Base-by-base conservation (phyloP, 1,140 invertebrate genomes). In the Zaprionus ornatus region DNA sequence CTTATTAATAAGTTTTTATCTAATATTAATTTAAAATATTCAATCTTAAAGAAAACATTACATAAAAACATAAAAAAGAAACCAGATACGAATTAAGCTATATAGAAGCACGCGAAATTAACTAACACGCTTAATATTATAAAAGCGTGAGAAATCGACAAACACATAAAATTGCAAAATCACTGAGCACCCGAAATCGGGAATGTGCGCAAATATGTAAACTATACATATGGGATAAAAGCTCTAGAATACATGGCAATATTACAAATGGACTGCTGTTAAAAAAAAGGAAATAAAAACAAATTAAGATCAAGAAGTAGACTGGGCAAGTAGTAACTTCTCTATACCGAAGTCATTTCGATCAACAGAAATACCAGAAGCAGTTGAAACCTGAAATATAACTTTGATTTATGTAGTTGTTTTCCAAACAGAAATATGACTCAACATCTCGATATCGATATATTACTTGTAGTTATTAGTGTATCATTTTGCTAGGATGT, bases 371-470 rank as follows among this genome's bases (percentile, higher is more conserved):
- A 74, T 57, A 74, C 71, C 67, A 69, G 65, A 42, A 62, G 68
- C 74, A 71, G 61, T 72, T 76, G 67, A 75, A 66, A 52, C 77
- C 84, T 83, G 79, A 86, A 83, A 65, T 67, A 84, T 66, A 88
- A 84, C 84, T 78, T 87, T 82, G 80, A 87, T 88, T 87, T 82
- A 87, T 81, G 85, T 88, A 88, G 84, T 87, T 87, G 84, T 90
- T 88, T 90, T 78, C 74, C 79, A 83, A 83, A 79, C 77, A 78
- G 66, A 67, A 74, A 84, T 88, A 84, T 81, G 79, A 90, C 81
- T 85, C 82, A 85, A 82, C 85, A 88, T 88, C 85, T 88, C 85
- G 85, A 90, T 90, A 86, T 86, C 75, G 82, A 85, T 85, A 87
- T 87, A 88, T 88, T 72, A 82, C 87, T 68, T 90, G 85, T 88